A percentile compares a stretch with the other conserved stretches of the same genome.
These are phyloP conservation scores for Amniataba percoides DNA, from an alignment of 2,797 vertebrate species.

Conservation along the genomic window DNA sequence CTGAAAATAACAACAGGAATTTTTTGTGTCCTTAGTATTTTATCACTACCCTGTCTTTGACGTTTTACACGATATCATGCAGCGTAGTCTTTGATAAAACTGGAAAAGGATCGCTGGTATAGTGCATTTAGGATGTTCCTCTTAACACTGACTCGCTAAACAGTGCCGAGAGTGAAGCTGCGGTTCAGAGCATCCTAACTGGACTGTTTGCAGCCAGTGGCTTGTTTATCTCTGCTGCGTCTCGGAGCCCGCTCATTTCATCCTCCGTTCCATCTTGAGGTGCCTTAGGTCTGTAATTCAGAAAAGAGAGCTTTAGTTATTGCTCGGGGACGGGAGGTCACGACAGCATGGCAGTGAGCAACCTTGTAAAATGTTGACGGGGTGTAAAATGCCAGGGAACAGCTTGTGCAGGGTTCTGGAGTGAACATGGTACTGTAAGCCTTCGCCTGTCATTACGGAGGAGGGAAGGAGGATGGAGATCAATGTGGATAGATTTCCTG, in stretches of 20 bases:
- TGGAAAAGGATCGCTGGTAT: constrained; percentile 32
- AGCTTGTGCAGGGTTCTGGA: constrained; percentile 69
- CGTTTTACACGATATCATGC: constrained; percentile 12
- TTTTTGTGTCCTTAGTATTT: constrained; percentile 26
- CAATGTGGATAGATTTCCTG: constrained; percentile 70
- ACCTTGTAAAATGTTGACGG: constrained; percentile 73
- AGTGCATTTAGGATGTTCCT: constrained; percentile 1
- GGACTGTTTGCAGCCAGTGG: constrained; percentile 35
- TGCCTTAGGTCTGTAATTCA: constrained; percentile 62
- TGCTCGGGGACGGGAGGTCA: constrained; percentile 63
- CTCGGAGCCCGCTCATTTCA: constrained; percentile 52
- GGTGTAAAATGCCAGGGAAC: constrained; percentile 67
- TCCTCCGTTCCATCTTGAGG: constrained; percentile 49
- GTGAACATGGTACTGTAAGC: constrained; percentile 58
- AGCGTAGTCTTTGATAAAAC: not conserved
- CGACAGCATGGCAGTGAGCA: constrained; percentile 47
- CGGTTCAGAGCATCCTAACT: constrained; percentile 51
- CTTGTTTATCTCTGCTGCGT: constrained; percentile 61
- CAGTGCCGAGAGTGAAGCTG: constrained; percentile 13
- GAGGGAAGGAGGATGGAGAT: constrained; percentile 43
- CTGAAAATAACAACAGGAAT: constrained; percentile 28
- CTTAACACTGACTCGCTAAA: constrained; percentile 2
- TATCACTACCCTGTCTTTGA: constrained; percentile 13
- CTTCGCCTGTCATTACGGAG: constrained; percentile 42
- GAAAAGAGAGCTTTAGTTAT: constrained; percentile 63